These are phyloP conservation scores for Neoaliturus tenellus DNA, from an alignment of 2,888 invertebrate genomes.

Conservation along the genomic window DNA sequence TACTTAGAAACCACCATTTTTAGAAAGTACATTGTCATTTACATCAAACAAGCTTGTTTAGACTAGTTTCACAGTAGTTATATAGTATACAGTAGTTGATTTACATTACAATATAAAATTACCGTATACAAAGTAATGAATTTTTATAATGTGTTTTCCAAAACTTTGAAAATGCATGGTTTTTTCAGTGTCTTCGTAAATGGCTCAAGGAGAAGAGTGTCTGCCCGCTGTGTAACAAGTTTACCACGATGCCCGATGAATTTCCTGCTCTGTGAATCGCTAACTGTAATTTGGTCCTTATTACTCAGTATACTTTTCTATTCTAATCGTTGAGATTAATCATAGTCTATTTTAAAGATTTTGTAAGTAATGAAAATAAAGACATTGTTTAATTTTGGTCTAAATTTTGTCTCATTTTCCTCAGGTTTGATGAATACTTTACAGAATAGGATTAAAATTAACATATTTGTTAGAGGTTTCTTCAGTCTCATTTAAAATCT, in stretches of 20 bases:
- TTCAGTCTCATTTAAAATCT: too few relatives aligned
- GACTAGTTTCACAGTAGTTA: too few relatives aligned
- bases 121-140: too few relatives aligned
- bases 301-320: background rate
- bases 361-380: background rate
- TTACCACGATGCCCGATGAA: conserved; percentile 62
- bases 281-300: background rate
- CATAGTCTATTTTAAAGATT: background rate
- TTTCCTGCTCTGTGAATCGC: conserved; percentile 58
- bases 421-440: too few relatives aligned
- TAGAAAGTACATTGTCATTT: too few relatives aligned
- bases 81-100: too few relatives aligned
- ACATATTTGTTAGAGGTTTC: too few relatives aligned
- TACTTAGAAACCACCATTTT: too few relatives aligned
- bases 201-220: conserved; percentile 61
- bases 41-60: too few relatives aligned
- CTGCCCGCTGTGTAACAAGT: conserved; percentile 62
- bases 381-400: background rate
- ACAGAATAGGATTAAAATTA: too few relatives aligned
- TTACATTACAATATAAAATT: too few relatives aligned
- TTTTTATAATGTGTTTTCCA: too few relatives aligned
- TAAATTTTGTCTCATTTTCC: background rate
- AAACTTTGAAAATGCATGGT: background rate
- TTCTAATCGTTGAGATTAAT: background rate
- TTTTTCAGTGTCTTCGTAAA: conserved; percentile 61